phyloP scores from a whole-genome alignment of 2,797 vertebrate genomes.

The Hemitrygon akajei region DNA sequence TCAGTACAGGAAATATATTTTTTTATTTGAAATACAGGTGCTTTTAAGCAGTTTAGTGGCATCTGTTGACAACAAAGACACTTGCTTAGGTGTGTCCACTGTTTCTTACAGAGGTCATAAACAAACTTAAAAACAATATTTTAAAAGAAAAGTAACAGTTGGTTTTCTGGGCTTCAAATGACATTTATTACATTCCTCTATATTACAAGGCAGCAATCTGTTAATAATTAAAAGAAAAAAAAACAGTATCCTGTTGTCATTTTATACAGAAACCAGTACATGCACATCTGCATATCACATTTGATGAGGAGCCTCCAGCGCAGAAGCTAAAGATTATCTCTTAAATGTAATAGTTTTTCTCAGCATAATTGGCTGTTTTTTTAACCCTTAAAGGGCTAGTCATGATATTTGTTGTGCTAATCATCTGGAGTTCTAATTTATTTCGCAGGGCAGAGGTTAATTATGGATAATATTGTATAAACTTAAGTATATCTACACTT shows the following conservation, averaged over 20 bases:
- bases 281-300: conserved; percentile 57
- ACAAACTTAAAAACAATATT: conserved; percentile 56
- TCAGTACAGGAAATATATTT: conserved; percentile 65
- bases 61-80: conserved; percentile 58
- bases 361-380: conserved; percentile 12
- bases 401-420: conserved; percentile 25
- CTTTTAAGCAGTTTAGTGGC: conserved; percentile 52
- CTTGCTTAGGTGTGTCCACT: conserved; percentile 21
- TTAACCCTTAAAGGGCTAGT: conserved; percentile 35
- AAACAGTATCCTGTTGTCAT: conserved; percentile 59
- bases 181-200: conserved; percentile 60
- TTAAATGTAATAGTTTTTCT: conserved; percentile 11
- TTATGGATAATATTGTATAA: conserved; percentile 33
- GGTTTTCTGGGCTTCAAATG: conserved; percentile 51
- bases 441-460: conserved; percentile 11
- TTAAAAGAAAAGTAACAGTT: conserved; percentile 47
- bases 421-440: conserved; percentile 31
- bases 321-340: conserved; percentile 7
- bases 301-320: conserved; percentile 20
- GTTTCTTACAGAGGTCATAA: conserved; percentile 43
- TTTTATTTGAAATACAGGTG: conserved; percentile 69
- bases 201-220: conserved; percentile 55
- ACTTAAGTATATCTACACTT: conserved; percentile 33
- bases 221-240: conserved; percentile 65
- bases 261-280: conserved; percentile 50